Percentiles rank a stretch among this genome's conserved stretches.
Conservation (phyloP, 2,113 vertebrate genomes). For the Carollia perspicillata region DNA sequence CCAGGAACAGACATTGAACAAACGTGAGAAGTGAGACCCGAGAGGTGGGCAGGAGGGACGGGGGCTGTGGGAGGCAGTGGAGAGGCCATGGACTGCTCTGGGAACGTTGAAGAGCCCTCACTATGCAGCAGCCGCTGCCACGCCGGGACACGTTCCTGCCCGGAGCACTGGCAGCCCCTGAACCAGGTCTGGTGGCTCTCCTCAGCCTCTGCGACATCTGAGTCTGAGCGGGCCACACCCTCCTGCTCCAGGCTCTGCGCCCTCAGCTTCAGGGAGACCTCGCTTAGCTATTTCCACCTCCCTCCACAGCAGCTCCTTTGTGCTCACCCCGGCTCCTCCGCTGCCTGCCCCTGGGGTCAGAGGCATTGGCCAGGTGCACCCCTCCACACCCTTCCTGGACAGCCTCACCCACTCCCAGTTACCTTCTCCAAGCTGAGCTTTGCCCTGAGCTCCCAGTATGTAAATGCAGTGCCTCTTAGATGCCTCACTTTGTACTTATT, state of each 20-base stretch:
- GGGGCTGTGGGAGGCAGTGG: too few relatives aligned
- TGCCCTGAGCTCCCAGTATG: not conserved
- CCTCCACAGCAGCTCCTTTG: not conserved
- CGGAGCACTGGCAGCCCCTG: not conserved
- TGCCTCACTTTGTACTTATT: not conserved
- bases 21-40: not conserved
- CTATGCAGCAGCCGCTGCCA: fast-evolving
- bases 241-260: not conserved
- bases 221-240: too few relatives aligned
- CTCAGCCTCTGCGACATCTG: not conserved
- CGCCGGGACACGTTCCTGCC: not conserved
- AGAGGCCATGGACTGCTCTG: not conserved
- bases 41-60: not conserved
- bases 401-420: not conserved
- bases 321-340: not conserved
- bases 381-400: not conserved
- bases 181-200: not conserved
- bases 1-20: not conserved
- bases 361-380: not conserved
- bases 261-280: not conserved
- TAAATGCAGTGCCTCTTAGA: not conserved
- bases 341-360: too few relatives aligned
- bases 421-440: not conserved
- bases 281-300: not conserved
- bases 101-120: not conserved